These are phyloP conservation scores for Drosophila fungiperda DNA, from an alignment of 2,888 invertebrate species.

Conservation along the genomic window DNA sequence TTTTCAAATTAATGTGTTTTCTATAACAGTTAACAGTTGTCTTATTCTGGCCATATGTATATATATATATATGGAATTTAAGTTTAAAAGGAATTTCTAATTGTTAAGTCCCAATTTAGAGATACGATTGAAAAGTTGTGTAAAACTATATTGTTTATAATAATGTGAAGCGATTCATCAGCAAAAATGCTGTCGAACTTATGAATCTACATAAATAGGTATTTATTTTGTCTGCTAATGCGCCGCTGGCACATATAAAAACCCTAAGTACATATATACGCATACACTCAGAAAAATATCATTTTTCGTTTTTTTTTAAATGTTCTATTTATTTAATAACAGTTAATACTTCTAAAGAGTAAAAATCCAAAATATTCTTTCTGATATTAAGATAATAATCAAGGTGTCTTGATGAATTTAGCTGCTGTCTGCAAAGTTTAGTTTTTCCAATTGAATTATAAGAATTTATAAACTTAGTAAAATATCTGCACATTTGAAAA, in stretches of 20 bases:
- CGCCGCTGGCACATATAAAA: conserved; percentile 26
- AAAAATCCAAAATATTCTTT: not conserved
- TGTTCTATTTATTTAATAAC: not conserved
- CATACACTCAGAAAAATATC: not conserved
- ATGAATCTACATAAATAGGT: conserved; percentile 28
- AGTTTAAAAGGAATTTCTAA: conserved; percentile 9
- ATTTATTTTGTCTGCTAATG: conserved; percentile 28
- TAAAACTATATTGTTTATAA: conserved; percentile 33
- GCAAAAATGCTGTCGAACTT: conserved; percentile 11
- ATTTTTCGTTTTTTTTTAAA: not conserved
- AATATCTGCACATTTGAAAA: not conserved
- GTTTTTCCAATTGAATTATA: not conserved
- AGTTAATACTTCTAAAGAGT: not conserved
- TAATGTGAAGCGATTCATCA: conserved; percentile 27
- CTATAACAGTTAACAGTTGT: not conserved
- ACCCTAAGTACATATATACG: conserved; percentile 5
- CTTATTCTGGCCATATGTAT: not conserved
- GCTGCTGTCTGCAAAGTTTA: not conserved
- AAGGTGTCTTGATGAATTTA: not conserved
- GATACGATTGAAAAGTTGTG: conserved; percentile 5
- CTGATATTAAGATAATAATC: not conserved
- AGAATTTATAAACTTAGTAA: not conserved
- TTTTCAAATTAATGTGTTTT: not conserved
- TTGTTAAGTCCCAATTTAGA: not conserved
- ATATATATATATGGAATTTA: not conserved